Conservation (phyloP, 2,797 vertebrate species). For the Hirundo rustica region DNA sequence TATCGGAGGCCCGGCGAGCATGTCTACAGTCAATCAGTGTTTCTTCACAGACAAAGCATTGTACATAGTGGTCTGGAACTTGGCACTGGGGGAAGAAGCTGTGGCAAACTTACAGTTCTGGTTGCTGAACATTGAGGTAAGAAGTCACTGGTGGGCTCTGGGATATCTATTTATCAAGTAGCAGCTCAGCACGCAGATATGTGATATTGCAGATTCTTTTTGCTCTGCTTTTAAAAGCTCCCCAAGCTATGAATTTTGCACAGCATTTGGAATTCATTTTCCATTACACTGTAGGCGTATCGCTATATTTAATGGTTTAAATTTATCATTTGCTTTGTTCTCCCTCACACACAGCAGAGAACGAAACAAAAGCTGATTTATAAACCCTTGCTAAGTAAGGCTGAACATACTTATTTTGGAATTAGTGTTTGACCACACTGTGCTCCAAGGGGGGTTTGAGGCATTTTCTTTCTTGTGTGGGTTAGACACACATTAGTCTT, state of each 20-base stretch:
- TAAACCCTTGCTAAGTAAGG: constrained; percentile 46
- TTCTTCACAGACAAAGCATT: constrained; percentile 98
- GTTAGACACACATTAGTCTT: constrained; percentile 10
- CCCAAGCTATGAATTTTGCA: constrained; percentile 33
- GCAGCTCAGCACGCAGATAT: neutral
- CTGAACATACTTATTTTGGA: constrained; percentile 60
- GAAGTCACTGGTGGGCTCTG: neutral
- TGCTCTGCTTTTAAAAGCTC: constrained; percentile 7
- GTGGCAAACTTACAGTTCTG: constrained; percentile 94
- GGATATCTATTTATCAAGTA: neutral
- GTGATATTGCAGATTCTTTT: neutral
- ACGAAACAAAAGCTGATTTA: constrained; percentile 60
- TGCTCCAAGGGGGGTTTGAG: constrained; percentile 9
- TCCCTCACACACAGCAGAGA: constrained; percentile 6
- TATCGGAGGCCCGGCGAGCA: constrained; percentile 90
- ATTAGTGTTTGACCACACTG: constrained; percentile 56
- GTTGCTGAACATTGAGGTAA: constrained; percentile 97
- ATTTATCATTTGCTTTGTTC: constrained; percentile 61
- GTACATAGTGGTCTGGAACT: constrained; percentile 96
- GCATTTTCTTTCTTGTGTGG: constrained; percentile 29
- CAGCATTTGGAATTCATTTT: constrained; percentile 45
- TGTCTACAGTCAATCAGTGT: constrained; percentile 97
- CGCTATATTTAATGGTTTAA: constrained; percentile 50
- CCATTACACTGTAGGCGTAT: neutral
- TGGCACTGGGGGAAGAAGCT: constrained; percentile 94